Evolutionary conservation across 35 echinoderm and acorn worm species (phyloP).

Genomic region (Anneissia japonica): DNA sequence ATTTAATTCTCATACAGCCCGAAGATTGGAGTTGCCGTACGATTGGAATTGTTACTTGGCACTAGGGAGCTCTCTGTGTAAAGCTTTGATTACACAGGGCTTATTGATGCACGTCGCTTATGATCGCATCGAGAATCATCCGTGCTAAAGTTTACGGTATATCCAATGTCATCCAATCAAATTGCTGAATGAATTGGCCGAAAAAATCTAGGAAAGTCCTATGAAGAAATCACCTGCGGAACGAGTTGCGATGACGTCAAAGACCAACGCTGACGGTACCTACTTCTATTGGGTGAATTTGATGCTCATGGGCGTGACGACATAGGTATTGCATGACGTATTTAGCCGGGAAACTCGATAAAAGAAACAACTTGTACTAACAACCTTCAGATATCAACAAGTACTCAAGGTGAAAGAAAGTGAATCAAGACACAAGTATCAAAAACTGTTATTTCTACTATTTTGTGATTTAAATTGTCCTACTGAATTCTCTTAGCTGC

Average conservation of each 20-base stretch:
- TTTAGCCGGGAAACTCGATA: background rate
- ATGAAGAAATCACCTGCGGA: background rate
- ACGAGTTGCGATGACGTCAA: background rate
- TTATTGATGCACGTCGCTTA: background rate
- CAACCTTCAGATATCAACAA: background rate
- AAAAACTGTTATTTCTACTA: too few species aligned
- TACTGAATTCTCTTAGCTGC: too few species aligned
- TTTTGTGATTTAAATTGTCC: too few species aligned
- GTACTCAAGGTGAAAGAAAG: background rate
- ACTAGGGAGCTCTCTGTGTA: background rate
- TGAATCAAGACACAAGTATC: too few species aligned
- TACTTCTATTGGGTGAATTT: background rate
- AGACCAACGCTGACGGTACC: background rate
- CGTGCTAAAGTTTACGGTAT: background rate
- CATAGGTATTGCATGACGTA: background rate
- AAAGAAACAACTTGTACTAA: background rate
- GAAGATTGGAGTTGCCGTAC: too few species aligned
- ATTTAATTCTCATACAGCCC: background rate
- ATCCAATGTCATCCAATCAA: too few species aligned
- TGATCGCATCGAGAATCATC: background rate
- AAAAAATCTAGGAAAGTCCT: background rate
- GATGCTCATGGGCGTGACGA: background rate
- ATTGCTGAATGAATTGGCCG: background rate
- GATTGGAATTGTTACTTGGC: background rate
- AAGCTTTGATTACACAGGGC: background rate